Conservation (phyloP, 2,113 vertebrate genomes). For the Larimichthys polyactis region DNA sequence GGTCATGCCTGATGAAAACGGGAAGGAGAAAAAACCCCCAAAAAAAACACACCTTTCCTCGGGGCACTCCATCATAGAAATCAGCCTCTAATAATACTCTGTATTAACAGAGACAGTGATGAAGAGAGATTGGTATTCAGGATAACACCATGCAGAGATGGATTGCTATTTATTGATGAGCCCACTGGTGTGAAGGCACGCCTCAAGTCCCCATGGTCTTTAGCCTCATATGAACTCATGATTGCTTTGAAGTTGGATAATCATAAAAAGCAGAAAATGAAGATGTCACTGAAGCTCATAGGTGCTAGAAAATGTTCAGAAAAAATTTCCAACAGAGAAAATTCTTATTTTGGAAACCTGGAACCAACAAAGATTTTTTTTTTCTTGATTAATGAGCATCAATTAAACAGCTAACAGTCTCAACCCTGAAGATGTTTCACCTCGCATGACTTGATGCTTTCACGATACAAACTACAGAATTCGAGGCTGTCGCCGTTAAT, state of each 20-base stretch:
- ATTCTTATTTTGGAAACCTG: neutral
- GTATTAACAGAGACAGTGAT: slow-evolving; percentile 57
- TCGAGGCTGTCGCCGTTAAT: neutral
- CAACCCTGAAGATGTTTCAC: neutral
- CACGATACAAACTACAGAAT: slow-evolving; percentile 1
- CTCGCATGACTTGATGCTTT: neutral
- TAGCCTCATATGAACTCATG: slow-evolving; percentile 16
- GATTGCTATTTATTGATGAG: slow-evolving; percentile 57
- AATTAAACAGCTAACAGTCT: neutral
- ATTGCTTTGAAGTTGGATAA: slow-evolving; percentile 13
- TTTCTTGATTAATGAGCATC: neutral
- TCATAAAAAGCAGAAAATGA: neutral
- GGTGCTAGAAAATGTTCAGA: neutral
- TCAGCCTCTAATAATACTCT: slow-evolving; percentile 59
- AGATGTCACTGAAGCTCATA: neutral
- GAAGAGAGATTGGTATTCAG: slow-evolving; percentile 50
- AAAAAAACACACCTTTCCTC: slow-evolving; percentile 38
- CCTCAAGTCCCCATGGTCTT: neutral
- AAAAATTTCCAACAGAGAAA: neutral
- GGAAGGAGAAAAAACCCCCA: neutral
- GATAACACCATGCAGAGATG: slow-evolving; percentile 10
- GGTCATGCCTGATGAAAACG: slow-evolving; percentile 62
- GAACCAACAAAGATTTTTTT: neutral
- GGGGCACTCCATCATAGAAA: slow-evolving; percentile 60
- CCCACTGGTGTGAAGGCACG: slow-evolving; percentile 12